A percentile compares a stretch with the other conserved stretches of the same genome.
phyloP scores from a whole-genome alignment of 2,113 vertebrate species.

The Pardalotus punctatus region DNA sequence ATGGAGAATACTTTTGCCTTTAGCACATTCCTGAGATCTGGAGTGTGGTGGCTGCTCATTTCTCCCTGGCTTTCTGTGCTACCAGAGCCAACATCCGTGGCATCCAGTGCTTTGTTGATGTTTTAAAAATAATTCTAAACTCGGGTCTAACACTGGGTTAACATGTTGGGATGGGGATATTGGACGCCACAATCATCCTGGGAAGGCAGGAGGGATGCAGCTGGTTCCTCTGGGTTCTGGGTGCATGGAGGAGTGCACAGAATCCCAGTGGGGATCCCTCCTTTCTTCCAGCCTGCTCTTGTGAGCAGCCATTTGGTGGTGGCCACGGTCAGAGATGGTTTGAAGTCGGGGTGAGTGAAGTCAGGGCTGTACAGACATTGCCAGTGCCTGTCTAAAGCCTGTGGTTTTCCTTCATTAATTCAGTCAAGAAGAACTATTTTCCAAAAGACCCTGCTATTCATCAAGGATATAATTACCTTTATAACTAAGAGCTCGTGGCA shows the following conservation, averaged over 20 bases:
- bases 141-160: fast-evolving
- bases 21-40: background rate
- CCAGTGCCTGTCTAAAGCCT: background rate
- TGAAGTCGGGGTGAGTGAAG: background rate
- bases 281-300: background rate
- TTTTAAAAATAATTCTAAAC: background rate
- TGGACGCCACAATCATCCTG: background rate
- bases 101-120: background rate
- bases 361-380: background rate
- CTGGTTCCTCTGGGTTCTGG: background rate
- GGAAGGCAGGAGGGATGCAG: background rate
- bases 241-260: background rate
- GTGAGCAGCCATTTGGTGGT: background rate
- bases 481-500: background rate
- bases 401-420: background rate
- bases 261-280: background rate
- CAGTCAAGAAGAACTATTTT: background rate
- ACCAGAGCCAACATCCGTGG: background rate
- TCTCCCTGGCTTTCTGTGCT: background rate
- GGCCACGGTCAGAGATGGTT: fast-evolving
- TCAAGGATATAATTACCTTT: slow-evolving; percentile 11
- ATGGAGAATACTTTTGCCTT: background rate
- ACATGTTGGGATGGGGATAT: background rate
- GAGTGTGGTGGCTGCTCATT: background rate
- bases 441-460: background rate